Evolutionary conservation across 2,113 vertebrate genomes (phyloP).

Genomic region (Natator depressus): DNA sequence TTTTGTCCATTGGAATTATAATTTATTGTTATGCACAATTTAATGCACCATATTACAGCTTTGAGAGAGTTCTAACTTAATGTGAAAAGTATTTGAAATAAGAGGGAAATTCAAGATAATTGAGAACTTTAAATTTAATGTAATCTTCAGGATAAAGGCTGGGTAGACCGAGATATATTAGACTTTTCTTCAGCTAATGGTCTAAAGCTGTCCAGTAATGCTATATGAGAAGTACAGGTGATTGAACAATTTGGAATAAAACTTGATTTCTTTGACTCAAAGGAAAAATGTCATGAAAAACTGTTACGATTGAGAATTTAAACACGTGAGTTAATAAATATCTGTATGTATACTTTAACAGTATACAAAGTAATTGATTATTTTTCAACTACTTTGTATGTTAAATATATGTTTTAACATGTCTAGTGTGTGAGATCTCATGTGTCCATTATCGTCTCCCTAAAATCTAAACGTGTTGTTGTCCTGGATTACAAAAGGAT

Average conservation of each 20-base stretch:
- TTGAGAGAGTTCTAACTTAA: not conserved
- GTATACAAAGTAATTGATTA: not conserved
- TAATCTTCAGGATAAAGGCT: not conserved
- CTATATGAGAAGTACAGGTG: not conserved
- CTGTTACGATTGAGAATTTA: not conserved
- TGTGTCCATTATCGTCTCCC: not conserved
- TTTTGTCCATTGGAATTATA: not conserved
- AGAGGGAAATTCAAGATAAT: not conserved
- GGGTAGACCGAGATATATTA: not conserved
- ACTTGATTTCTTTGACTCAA: not conserved
- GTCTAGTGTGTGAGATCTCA: not conserved
- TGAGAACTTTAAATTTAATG: not conserved
- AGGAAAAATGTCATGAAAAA: not conserved
- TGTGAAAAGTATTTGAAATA: not conserved
- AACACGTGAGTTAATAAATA: not conserved
- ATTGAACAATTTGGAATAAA: not conserved
- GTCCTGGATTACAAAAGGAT: not conserved
- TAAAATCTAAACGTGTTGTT: not conserved
- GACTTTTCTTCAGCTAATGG: not conserved
- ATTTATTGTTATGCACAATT: not conserved
- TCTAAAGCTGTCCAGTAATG: not conserved
- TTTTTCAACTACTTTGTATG: not conserved
- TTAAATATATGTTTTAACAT: not conserved
- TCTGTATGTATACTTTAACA: not conserved
- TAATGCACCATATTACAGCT: not conserved